Evolutionary conservation across 2,113 vertebrate species (phyloP), one percentile per base, ranked within the genome.

Genomic region (Leptocoma aspasia): DNA sequence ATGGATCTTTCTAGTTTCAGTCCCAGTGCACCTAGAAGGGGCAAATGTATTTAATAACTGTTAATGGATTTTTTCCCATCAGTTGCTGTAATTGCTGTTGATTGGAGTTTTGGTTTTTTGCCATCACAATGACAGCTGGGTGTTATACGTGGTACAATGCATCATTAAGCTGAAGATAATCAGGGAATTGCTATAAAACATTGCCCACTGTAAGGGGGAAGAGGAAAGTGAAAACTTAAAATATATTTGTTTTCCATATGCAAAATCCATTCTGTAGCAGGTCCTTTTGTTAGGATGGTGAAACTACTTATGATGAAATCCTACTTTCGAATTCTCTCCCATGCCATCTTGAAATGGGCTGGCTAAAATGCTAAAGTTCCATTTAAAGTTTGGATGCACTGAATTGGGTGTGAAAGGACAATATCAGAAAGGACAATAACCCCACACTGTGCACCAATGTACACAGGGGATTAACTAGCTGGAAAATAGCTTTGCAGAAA

Each of bases 391-490:
- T 59, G 49, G 14, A 19, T 65, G 27, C 7, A 6, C 11, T 61
- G 42, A 75, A 28, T 68, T 82, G 35, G 26, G 31, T 10, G 4
- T 35, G 26, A 31, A 71, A 82, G 6, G 15, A 35, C 35, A 70
- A 3, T 27, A 50, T 41, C 5, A 5, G n/a, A 68, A 71, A 39
- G 33, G 15, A 23, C 15, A 59, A 2, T 52, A 80, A 2, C 16
- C 3, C 15, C 7, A 2, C 28, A 20, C 5, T 0, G 0, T 52
- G 24, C 7, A 44, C 16, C 9, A 24, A 1, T 82, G 41, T 24
- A 33, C 21, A 30, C 12, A 52, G 33, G 33, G 15, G 13, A 2
- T 30, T 80, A 52, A 31, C 10, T n/a, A 47, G 21, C 53, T 52
- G 59, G 49, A 78, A 71, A 50, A 28, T 7, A 79, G 9, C 35